Base-by-base conservation (phyloP, 2,113 vertebrate genomes). In the Scomber colias region DNA sequence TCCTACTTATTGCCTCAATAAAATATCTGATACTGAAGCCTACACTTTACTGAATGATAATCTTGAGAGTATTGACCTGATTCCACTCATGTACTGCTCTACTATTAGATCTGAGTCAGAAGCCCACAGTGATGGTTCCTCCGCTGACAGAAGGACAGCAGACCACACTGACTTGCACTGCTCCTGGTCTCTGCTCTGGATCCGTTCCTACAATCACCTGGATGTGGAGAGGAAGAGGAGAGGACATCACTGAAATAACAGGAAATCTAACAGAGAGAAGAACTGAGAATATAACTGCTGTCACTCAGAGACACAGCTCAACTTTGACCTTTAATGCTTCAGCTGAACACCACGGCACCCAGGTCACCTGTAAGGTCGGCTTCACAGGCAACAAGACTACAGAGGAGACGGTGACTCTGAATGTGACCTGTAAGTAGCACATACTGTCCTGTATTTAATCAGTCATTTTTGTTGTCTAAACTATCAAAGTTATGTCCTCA, bases 91-190 rank as follows among this genome's bases (percentile, higher is more conserved):
- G 48, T 0, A 11, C 50, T 45, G 24, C 1, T 51, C 31, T 74
- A 27, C 9, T 16, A 3, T 35, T 9, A 92, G 90, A 3, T 81
- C 59, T 84, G 57, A 76, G 3, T 5, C 82, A 82, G 64, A 67
- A 70, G 65, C 90, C 90, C 79, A 65, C 3, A 11, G n/a, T 93
- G 53, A 24, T 0, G 21, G 1, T 73, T 87, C 85, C 82, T 73
- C 44, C 66, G 10, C 62, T 93, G 75, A 83, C 17, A 1, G 89
- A 78, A 35, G 87, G 82, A 68, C 66, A 75, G 5, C 21, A 59
- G 77, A 16, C 72, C 77, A 77, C 78, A 12, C 65, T 91, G 77
- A 89, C 65, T 72, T 91, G 86, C 80, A 87, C 46, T 27, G 74
- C 83, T 64, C 77, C 78, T 7, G 73, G 67, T 62, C 59, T 59